Evolutionary conservation across 2,888 invertebrate genomes (phyloP), one percentile per base, ranked within the genome.

Genomic region (Odontomyia ornata): DNA sequence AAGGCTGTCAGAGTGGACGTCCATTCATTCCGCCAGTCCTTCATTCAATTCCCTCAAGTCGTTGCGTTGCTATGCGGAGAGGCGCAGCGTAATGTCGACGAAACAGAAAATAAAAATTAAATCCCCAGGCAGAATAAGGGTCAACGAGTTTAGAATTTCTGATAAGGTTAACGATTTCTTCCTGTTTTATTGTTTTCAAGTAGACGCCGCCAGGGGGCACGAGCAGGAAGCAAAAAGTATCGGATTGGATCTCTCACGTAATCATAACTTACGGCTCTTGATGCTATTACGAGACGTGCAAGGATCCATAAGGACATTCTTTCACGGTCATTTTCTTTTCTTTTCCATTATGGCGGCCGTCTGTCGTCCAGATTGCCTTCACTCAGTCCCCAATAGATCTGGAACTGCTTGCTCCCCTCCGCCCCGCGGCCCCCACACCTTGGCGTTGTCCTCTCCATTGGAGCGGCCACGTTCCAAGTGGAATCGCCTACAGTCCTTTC

Each of bases 71-170:
- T 47, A 69, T 69, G 69, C 69, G 21, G 23, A 43, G 18, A 46
- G 69, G 46, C 47, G 69, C 21, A 69, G n/a, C n/a, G 65, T 65
- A 5, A 15, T n/a, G 18, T 27, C 18, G 56, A 52, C 52, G 56
- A 73, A 73, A 73, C 25, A 57, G 60, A 73, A 73, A 73, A 73
- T 73, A 73, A 73, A 73, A 73, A 73, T 73, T 73, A 73, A 73
- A 73, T 73, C 73, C 73, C 73, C 36, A 27, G 73, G 60, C 73
- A 43, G 57, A 57, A 73, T 30, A 73, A 57, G 60, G 73, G 43
- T 57, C 73, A 65, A 76, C 76, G 76, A 76, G 60, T 69, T 76
- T 69, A 57, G 76, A 76, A 76, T 76, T 75, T 57, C 76, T 76
- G 76, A 76, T 76, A 69, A 76, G 76, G 43, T 60, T 76, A 60